A percentile compares a stretch with the other conserved stretches of the same genome.
These are phyloP conservation scores for Neodiprion virginianus DNA, from an alignment of 1,140 invertebrate genomes.

Conservation along the genomic window DNA sequence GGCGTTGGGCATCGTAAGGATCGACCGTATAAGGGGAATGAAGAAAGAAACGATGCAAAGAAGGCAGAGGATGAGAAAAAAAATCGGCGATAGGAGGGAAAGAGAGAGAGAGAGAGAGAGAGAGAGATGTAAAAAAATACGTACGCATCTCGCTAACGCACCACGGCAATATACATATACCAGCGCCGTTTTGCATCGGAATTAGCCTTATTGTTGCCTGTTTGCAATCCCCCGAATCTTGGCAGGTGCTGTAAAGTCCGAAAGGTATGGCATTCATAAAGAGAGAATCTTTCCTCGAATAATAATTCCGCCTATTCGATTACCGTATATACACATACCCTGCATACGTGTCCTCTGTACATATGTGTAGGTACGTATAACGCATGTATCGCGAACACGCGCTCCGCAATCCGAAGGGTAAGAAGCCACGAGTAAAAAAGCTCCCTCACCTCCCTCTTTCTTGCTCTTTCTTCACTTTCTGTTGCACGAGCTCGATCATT, in stretches of 20 bases:
- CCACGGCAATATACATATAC: background rate
- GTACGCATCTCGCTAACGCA: too few relatives aligned
- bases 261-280: conserved; percentile 41
- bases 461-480: too few relatives aligned
- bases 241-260: conserved; percentile 49
- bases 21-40: too few relatives aligned
- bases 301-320: conserved; percentile 24
- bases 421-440: too few relatives aligned
- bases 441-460: too few relatives aligned
- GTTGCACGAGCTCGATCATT: too few relatives aligned
- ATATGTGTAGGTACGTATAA: background rate
- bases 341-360: background rate
- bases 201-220: conserved; percentile 51
- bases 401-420: background rate
- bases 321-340: background rate
- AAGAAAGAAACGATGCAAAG: too few relatives aligned
- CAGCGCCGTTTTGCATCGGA: conserved; percentile 46
- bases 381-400: background rate
- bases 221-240: conserved; percentile 43
- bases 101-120: too few relatives aligned
- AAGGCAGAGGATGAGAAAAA: too few relatives aligned
- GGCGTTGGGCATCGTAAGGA: too few relatives aligned
- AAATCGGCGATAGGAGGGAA: too few relatives aligned
- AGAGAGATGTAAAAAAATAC: too few relatives aligned
- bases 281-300: conserved; percentile 34